These are phyloP conservation scores for Heterodera schachtii DNA, from an alignment of 1,140 invertebrate species.

Conservation along the genomic window DNA sequence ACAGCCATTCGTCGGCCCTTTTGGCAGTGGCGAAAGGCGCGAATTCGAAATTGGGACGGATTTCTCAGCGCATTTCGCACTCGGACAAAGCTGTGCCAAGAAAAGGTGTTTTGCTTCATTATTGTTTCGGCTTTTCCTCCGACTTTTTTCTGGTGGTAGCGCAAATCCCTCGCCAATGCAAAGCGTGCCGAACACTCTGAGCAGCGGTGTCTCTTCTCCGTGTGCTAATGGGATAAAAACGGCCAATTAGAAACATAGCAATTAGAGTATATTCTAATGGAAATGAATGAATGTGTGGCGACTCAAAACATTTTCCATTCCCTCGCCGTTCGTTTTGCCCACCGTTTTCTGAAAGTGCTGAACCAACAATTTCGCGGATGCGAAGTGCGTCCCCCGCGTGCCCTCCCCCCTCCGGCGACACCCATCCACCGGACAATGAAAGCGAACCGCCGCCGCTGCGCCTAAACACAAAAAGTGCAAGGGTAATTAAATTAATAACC, in stretches of 20 bases:
- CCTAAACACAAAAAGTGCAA: not conserved
- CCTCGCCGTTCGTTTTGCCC: not conserved
- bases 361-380: conserved; percentile 37
- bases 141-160: conserved; percentile 48
- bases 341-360: conserved; percentile 47
- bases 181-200: conserved; percentile 36
- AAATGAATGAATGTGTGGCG: not conserved
- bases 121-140: not conserved
- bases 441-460: not conserved
- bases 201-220: conserved; percentile 39
- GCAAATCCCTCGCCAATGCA: conserved; percentile 40
- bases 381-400: conserved; percentile 16
- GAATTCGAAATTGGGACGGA: not conserved
- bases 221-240: too few relatives aligned
- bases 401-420: not conserved
- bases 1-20: not conserved
- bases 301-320: not conserved
- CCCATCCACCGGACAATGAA: conserved; percentile 31
- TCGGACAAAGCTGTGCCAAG: not conserved
- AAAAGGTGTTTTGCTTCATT: too few relatives aligned
- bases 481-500: too few relatives aligned
- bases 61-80: not conserved
- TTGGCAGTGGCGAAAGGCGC: not conserved
- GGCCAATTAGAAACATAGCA: too few relatives aligned
- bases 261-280: too few relatives aligned